Conservation (phyloP, 1,140 invertebrate genomes). For the Pantala flavescens region DNA sequence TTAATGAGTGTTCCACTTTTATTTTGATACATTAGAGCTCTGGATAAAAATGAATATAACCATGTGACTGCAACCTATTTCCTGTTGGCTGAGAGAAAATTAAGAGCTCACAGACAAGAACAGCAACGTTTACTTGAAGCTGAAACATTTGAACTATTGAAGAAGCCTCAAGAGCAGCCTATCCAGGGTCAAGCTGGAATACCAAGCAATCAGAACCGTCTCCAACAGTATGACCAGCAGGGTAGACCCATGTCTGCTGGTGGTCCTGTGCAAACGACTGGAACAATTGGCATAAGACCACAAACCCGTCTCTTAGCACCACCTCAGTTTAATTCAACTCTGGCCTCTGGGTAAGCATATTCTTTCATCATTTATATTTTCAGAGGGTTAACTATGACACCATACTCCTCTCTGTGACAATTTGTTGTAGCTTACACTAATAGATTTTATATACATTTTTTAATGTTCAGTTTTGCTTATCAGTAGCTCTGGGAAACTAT, state of each 20-base stretch:
- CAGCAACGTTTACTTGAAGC: conserved; percentile 27
- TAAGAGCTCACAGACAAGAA: conserved; percentile 60
- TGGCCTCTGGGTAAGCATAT: neutral
- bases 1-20: too few relatives aligned
- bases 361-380: too few relatives aligned
- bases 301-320: neutral
- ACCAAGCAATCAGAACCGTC: neutral
- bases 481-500: too few relatives aligned
- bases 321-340: neutral
- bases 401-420: too few relatives aligned
- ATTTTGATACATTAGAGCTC: conserved; percentile 48
- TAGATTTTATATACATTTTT: too few relatives aligned
- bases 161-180: neutral
- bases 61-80: conserved; percentile 98
- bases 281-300: neutral
- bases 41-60: conserved; percentile 95
- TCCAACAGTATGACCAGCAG: neutral
- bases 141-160: neutral
- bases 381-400: too few relatives aligned
- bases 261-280: neutral
- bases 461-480: too few relatives aligned
- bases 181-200: neutral
- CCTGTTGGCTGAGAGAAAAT: conserved; percentile 85
- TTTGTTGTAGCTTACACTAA: too few relatives aligned
- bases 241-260: neutral